These are phyloP conservation scores for Idaea dimidiata DNA, from an alignment of 2,888 invertebrate genomes.

Conservation along the genomic window DNA sequence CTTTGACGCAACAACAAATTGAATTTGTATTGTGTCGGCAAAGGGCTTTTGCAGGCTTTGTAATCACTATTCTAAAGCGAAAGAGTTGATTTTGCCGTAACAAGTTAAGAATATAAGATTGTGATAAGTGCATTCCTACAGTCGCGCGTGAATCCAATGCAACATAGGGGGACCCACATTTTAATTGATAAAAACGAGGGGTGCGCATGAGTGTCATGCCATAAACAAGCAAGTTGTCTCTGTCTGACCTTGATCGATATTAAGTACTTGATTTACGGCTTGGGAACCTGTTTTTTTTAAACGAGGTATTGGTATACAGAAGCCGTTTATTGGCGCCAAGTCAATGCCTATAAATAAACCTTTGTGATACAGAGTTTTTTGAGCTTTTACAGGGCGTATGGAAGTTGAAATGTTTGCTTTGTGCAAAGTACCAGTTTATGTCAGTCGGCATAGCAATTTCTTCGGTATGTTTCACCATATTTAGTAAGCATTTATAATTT, in stretches of 20 bases:
- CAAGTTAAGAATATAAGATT: not conserved
- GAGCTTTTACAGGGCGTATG: no score
- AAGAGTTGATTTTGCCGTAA: not conserved
- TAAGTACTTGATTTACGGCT: not conserved
- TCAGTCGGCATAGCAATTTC: no score
- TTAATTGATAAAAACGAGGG: conserved; percentile 2
- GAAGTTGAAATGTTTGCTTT: no score
- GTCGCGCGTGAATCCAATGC: conserved; percentile 1
- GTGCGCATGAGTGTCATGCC: not conserved
- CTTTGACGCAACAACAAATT: not conserved
- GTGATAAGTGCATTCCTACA: not conserved
- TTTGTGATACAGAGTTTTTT: no score
- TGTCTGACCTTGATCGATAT: conserved; percentile 1
- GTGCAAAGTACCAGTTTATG: no score
- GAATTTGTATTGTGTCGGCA: not conserved
- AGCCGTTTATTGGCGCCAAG: no score
- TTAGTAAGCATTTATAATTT: no score
- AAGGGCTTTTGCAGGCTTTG: not conserved
- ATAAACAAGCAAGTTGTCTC: not conserved
- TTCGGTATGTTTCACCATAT: no score
- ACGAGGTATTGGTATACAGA: not conserved
- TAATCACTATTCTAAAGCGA: not conserved
- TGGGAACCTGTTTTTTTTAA: not conserved
- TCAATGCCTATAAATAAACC: no score
- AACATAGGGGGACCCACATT: not conserved